Evolutionary conservation across 2,113 vertebrate species (phyloP).

Genomic region (Raja brachyura): DNA sequence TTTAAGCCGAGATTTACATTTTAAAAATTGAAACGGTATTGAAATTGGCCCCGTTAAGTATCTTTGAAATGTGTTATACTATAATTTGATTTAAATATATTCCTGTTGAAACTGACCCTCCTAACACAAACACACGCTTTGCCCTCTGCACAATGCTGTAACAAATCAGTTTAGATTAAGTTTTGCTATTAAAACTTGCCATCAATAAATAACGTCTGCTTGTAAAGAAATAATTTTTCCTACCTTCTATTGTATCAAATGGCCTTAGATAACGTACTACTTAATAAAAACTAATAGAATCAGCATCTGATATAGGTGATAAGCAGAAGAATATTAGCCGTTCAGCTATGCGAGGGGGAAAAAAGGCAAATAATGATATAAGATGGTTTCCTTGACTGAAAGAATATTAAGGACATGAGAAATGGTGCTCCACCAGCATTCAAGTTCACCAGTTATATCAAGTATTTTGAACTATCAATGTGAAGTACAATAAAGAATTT

Average conservation of each 20-base stretch:
- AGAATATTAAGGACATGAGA: neutral
- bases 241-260: neutral
- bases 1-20: neutral
- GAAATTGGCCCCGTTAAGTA: neutral
- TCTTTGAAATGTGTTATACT: neutral
- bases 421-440: too few species aligned
- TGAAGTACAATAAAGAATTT: neutral
- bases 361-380: neutral
- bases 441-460: neutral
- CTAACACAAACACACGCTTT: neutral
- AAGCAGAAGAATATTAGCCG: neutral
- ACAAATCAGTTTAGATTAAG: neutral
- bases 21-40: constrained; percentile 13
- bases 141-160: neutral
- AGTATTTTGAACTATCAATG: neutral
- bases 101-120: neutral
- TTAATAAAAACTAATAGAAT: too few species aligned
- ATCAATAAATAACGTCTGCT: neutral
- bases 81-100: neutral
- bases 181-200: neutral
- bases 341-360: neutral
- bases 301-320: neutral
- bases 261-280: neutral
- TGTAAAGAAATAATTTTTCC: neutral
- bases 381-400: neutral